Evolutionary conservation across 2,888 invertebrate genomes (phyloP), one percentile per base, ranked within the genome.

Genomic region (Chironomus tentans): DNA sequence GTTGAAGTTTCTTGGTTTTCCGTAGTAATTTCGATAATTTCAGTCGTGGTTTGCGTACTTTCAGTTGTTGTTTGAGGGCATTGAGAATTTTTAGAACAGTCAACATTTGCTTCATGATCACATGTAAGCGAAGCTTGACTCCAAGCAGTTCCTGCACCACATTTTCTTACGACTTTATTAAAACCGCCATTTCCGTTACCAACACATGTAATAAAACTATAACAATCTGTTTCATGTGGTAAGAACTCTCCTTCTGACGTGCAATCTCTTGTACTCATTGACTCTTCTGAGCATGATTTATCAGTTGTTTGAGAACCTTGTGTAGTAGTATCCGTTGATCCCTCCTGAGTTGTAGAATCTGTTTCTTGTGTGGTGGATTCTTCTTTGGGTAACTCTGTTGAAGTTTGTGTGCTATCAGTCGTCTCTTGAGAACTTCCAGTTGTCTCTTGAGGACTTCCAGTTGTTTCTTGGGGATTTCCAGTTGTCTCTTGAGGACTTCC

Each of bases 131-230:
- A 6, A 65, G 22, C 10, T 22, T 86, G 85, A 81, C 88, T 87
- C 88, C 88, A 88, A 6, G 87, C 86, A 0, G 88, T 88, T 76
- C 87, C 87, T 13, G 83, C 83, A 1, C 86, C 86, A 78, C 88
- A 88, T 12, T 81, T 83, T 79, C 87, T 88, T 68, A 86, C 85
- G 78, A 86, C 85, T 47, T 83, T 84, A 18, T 80, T 83, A 78
- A 81, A 87, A 1, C 82, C 83, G 15, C 82, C 82, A 12, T 80
- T 79, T 2, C 85, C 84, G 72, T 84, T 82, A 70, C 83, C 82
- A 0, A 85, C 84, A 78, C 89, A 89, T 68, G 88, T 84, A 78
- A 90, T 89, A 81, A 91, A 91, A 80, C 88, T 89, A 46, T 85
- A 85, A 79, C 91, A 91, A 77, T 88, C 85, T 12, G 79, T 79